Conservation (phyloP, 2,113 vertebrate genomes). For the Lampris incognitus region DNA sequence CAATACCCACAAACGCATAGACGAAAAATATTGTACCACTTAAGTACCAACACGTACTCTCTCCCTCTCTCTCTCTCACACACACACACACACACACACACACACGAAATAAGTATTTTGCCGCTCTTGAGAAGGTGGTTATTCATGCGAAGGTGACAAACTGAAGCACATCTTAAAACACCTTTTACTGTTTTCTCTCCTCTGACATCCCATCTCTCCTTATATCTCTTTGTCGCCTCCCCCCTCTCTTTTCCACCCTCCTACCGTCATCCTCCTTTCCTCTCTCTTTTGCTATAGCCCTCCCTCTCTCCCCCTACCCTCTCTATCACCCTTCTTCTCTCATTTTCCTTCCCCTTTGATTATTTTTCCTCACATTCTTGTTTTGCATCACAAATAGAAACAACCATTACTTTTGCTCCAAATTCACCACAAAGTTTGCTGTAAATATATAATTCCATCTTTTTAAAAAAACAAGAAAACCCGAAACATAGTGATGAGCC, state of each 20-base stretch:
- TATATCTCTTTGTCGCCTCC: neutral
- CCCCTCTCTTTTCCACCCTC: constrained; percentile 33
- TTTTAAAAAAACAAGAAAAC: no score
- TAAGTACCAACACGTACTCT: no score
- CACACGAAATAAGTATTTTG: constrained; percentile 1
- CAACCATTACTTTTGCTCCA: no score
- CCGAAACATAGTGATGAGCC: no score
- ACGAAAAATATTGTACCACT: no score
- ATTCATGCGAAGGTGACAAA: constrained; percentile 45
- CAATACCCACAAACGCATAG: neutral
- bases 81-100: neutral
- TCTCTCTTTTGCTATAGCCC: neutral
- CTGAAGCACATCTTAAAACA: constrained; percentile 46
- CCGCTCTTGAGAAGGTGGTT: constrained; percentile 21
- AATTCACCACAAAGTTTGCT: no score
- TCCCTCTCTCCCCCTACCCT: constrained; percentile 27
- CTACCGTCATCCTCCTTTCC: constrained; percentile 32
- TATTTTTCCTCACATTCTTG: neutral
- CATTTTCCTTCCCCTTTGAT: neutral
- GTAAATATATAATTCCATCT: no score
- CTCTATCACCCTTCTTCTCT: constrained; percentile 12
- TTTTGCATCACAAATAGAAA: constrained; percentile 17
- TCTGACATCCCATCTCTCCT: constrained; percentile 40
- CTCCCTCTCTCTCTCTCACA: neutral
- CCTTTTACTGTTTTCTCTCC: constrained; percentile 46